phyloP scores from a whole-genome alignment of 1,140 invertebrate genomes.

The Anastrepha obliqua region DNA sequence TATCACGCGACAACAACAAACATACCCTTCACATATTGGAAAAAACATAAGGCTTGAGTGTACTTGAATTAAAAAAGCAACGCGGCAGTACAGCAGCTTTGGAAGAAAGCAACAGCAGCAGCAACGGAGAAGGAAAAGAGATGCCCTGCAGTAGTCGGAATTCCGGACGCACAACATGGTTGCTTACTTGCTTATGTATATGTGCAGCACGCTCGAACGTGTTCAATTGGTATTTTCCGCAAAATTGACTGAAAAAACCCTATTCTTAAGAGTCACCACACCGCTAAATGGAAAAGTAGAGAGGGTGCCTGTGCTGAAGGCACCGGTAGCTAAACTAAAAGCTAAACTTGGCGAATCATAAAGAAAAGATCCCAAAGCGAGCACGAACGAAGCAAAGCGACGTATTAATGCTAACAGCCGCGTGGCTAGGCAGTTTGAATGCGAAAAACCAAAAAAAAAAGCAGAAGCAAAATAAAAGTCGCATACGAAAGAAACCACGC shows the following conservation, averaged over 20 bases:
- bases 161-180: conserved; percentile 3
- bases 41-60: neutral
- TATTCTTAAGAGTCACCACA: conserved; percentile 3
- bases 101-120: neutral
- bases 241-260: conserved; percentile 21
- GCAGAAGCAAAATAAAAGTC: neutral
- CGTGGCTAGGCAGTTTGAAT: conserved; percentile 8
- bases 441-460: neutral
- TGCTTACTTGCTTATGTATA: neutral
- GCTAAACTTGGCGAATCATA: conserved; percentile 6
- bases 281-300: neutral
- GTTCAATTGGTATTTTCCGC: conserved; percentile 71
- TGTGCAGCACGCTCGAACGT: conserved; percentile 61
- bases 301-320: neutral
- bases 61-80: conserved; percentile 34
- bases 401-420: conserved; percentile 12
- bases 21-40: too few species aligned
- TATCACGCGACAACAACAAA: neutral
- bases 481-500: conserved; percentile 10
- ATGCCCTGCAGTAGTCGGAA: neutral
- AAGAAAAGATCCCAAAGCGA: neutral
- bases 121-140: neutral
- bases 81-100: neutral
- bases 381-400: conserved; percentile 20
- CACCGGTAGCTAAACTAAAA: neutral